These are phyloP conservation scores for Stenopsyche tienmushanensis DNA, from an alignment of 1,140 invertebrate genomes.

Conservation along the genomic window DNA sequence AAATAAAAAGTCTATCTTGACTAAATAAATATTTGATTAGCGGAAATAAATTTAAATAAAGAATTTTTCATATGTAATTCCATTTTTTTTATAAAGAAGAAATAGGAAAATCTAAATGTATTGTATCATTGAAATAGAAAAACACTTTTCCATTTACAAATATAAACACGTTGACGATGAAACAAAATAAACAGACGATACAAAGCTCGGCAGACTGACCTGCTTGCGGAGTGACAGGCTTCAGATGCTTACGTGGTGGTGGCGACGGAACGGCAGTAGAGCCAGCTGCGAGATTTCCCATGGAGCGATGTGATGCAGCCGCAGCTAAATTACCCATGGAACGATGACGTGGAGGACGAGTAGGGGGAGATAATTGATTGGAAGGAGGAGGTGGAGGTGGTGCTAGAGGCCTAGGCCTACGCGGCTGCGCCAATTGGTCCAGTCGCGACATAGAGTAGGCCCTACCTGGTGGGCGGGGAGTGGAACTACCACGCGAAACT, in stretches of 20 bases:
- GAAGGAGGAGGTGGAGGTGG: slow-evolving; percentile 56
- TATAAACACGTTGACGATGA: too few relatives aligned
- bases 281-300: slow-evolving; percentile 23
- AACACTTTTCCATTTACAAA: not conserved
- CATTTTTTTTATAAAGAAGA: too few relatives aligned
- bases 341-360: slow-evolving; percentile 42
- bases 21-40: too few relatives aligned
- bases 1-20: too few relatives aligned
- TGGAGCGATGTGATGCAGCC: slow-evolving; percentile 36
- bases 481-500: slow-evolving; percentile 58
- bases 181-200: too few relatives aligned
- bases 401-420: slow-evolving; percentile 51
- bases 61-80: too few relatives aligned
- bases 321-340: slow-evolving; percentile 36
- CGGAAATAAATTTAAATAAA: too few relatives aligned
- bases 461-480: slow-evolving; percentile 77
- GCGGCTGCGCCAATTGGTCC: slow-evolving; percentile 78
- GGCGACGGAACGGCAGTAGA: slow-evolving; percentile 23
- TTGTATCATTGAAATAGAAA: not conserved
- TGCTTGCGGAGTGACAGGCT: not conserved
- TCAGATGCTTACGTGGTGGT: slow-evolving; percentile 31
- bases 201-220: too few relatives aligned
- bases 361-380: slow-evolving; percentile 52
- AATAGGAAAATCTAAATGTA: not conserved
- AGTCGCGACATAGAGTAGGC: slow-evolving; percentile 89